A percentile compares a stretch with the other conserved stretches of the same genome.
Conservation (phyloP, 2,113 vertebrate genomes). For the Stomatorhinus ivindoensis region DNA sequence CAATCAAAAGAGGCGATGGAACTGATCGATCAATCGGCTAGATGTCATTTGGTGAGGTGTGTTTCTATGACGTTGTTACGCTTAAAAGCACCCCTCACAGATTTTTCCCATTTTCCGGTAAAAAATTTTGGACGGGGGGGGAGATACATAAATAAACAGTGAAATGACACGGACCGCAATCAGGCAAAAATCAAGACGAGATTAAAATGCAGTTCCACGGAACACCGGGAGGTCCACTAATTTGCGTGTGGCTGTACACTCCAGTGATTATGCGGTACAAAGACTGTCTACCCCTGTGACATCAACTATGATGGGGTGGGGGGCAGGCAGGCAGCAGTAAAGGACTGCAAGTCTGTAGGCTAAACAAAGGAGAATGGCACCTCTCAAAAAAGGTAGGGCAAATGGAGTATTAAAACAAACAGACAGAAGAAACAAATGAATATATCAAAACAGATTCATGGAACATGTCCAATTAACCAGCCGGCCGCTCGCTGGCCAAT, state of each 20-base stretch:
- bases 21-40: not conserved
- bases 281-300: conserved; percentile 12
- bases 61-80: not conserved
- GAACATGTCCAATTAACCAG: not conserved
- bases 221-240: conserved; percentile 1
- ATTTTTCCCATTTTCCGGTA: not conserved
- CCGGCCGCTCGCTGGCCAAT: not conserved
- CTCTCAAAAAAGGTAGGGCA: not conserved
- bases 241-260: not conserved
- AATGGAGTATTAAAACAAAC: not conserved
- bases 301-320: not conserved
- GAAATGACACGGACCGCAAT: not conserved
- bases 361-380: not conserved
- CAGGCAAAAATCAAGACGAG: not conserved
- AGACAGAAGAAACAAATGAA: not conserved
- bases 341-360: not conserved
- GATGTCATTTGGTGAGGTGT: not conserved
- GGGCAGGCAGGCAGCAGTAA: not conserved
- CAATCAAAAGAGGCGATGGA: not conserved
- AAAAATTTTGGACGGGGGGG: not conserved
- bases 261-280: not conserved
- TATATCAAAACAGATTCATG: not conserved
- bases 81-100: not conserved
- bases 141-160: not conserved
- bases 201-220: not conserved